These are phyloP conservation scores for Poeciliopsis infans DNA, from an alignment of 2,797 vertebrate species.

Conservation along the genomic window DNA sequence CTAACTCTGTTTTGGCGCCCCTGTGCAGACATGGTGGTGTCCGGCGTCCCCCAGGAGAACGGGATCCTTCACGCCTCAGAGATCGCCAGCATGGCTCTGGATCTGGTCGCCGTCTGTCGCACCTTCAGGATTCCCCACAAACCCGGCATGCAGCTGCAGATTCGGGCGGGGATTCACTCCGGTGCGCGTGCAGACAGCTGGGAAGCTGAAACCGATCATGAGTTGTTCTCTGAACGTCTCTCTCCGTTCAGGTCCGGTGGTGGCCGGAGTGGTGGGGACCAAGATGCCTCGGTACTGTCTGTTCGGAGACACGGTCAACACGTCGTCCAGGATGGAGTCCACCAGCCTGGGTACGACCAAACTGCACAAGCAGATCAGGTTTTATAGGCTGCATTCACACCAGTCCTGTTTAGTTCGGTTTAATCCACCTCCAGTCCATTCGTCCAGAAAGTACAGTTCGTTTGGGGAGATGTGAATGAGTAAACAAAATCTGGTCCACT, in stretches of 20 bases:
- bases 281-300: slow-evolving; percentile 95
- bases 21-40: slow-evolving; percentile 86
- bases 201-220: not conserved
- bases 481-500: too few species aligned
- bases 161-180: slow-evolving; percentile 87
- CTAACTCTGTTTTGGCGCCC: not conserved
- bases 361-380: too few species aligned
- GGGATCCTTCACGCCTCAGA: slow-evolving; percentile 84
- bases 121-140: slow-evolving; percentile 88
- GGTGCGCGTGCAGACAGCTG: slow-evolving; percentile 58
- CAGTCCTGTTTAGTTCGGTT: too few species aligned
- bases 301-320: slow-evolving; percentile 94
- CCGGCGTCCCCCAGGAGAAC: slow-evolving; percentile 83
- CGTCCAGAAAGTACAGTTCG: too few species aligned
- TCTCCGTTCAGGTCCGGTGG: slow-evolving; percentile 82
- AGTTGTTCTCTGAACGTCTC: not conserved
- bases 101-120: slow-evolving; percentile 83
- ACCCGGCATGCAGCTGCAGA: slow-evolving; percentile 83
- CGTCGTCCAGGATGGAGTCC: slow-evolving; percentile 92
- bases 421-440: too few species aligned
- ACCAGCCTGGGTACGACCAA: slow-evolving; percentile 82
- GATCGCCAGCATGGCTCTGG: slow-evolving; percentile 87
- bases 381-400: too few species aligned
- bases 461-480: too few species aligned
- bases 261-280: slow-evolving; percentile 90